These are phyloP conservation scores for Lytechinus pictus DNA, from an alignment of 35 echinoderm and acorn worm species.

Conservation along the genomic window DNA sequence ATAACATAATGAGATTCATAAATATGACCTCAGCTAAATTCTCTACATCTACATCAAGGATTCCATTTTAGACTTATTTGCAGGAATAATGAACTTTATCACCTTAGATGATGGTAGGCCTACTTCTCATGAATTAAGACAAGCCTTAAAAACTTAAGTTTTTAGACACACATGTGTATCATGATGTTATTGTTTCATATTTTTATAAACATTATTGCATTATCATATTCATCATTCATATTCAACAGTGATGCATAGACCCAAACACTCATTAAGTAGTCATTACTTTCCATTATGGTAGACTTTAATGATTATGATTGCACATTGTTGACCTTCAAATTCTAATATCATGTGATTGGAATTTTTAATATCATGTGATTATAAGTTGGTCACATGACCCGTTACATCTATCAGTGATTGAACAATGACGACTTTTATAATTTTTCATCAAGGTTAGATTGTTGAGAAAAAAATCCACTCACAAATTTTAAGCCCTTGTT, in stretches of 20 bases:
- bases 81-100: too few relatives aligned
- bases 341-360: background rate
- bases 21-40: background rate
- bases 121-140: too few relatives aligned
- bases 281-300: background rate
- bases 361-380: background rate
- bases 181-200: background rate
- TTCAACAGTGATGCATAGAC: too few relatives aligned
- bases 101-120: too few relatives aligned
- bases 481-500: background rate
- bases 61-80: too few relatives aligned
- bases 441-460: background rate
- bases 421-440: background rate
- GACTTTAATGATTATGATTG: background rate
- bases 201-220: background rate
- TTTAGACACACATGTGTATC: background rate
- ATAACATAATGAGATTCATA: background rate
- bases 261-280: background rate
- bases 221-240: too few relatives aligned
- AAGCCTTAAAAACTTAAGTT: background rate
- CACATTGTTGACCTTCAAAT: background rate
- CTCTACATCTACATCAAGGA: too few relatives aligned
- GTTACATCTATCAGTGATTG: background rate
- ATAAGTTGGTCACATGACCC: background rate
- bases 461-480: background rate